Evolutionary conservation across 2,888 invertebrate species (phyloP).

Genomic region (Caenorhabditis angaria): DNA sequence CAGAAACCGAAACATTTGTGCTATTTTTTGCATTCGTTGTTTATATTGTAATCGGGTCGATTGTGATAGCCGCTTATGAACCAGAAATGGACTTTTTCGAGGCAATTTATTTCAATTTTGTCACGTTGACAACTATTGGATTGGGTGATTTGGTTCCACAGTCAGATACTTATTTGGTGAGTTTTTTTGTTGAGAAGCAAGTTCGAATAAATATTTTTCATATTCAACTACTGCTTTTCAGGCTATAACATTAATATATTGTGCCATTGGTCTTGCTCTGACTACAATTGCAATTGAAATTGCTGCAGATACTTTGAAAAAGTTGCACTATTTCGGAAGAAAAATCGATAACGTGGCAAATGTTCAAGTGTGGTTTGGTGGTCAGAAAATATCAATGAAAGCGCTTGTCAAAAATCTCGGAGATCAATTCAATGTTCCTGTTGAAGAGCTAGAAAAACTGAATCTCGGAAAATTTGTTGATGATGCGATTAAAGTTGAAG

Average conservation of each 20-base stretch:
- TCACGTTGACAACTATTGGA: constrained; percentile 68
- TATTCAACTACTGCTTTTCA: too few relatives aligned
- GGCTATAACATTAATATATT: constrained; percentile 63
- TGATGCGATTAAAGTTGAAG: constrained; percentile 64
- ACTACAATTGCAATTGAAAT: constrained; percentile 71
- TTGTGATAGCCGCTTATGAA: constrained; percentile 65
- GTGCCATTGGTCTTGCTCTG: constrained; percentile 66
- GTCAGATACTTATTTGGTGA: constrained; percentile 50
- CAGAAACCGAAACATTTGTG: constrained; percentile 52
- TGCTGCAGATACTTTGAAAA: constrained; percentile 66
- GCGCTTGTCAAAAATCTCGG: constrained; percentile 67
- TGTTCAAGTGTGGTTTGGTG: constrained; percentile 70
- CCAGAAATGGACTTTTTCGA: constrained; percentile 67
- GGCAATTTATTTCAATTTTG: constrained; percentile 70
- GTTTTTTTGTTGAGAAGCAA: neutral
- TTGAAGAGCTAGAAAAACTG: constrained; percentile 60
- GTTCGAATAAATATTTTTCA: too few relatives aligned
- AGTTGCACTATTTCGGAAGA: constrained; percentile 69
- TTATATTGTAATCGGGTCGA: constrained; percentile 63
- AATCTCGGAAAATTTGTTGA: constrained; percentile 66
- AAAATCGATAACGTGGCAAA: constrained; percentile 68
- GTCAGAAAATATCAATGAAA: constrained; percentile 65
- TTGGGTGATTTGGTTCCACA: constrained; percentile 69
- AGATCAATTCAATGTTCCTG: constrained; percentile 66
- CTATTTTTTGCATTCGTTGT: constrained; percentile 65